Conservation (phyloP, 2,888 invertebrate species). For the Taphrorychus bicolor region DNA sequence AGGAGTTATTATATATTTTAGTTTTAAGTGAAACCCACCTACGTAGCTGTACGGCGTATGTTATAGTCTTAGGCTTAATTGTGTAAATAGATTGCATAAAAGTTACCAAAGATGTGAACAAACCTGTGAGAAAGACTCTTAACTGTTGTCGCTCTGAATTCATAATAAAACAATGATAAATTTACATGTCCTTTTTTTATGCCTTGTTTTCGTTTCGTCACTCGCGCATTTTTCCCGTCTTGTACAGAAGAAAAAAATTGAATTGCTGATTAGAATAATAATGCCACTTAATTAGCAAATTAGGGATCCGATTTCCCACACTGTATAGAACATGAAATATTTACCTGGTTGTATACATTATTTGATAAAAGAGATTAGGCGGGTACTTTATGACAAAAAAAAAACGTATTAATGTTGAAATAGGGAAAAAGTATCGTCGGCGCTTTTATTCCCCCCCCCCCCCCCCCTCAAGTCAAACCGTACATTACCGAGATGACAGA, state of each 20-base stretch:
- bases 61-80: conserved; percentile 23
- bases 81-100: conserved; percentile 47
- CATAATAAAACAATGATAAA: conserved; percentile 42
- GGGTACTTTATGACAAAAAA: too few relatives aligned
- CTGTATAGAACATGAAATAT: background rate
- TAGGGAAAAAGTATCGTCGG: too few relatives aligned
- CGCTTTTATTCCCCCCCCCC: too few relatives aligned
- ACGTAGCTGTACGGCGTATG: background rate
- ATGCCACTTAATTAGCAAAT: background rate
- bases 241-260: conserved; percentile 8
- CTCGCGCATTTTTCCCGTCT: conserved; percentile 9
- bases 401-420: too few relatives aligned
- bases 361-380: too few relatives aligned
- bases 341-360: background rate
- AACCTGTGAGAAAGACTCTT: conserved; percentile 41
- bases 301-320: background rate
- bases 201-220: conserved; percentile 14
- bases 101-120: conserved; percentile 52
- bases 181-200: conserved; percentile 35
- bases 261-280: conserved; percentile 13
- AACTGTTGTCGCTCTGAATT: conserved; percentile 37
- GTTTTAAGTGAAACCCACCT: conserved; percentile 24
- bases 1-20: background rate
- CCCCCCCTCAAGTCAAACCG: too few relatives aligned
- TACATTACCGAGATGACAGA: too few relatives aligned